Evolutionary conservation across 2,113 vertebrate species (phyloP).

Genomic region (Poeciliopsis occidentalis): DNA sequence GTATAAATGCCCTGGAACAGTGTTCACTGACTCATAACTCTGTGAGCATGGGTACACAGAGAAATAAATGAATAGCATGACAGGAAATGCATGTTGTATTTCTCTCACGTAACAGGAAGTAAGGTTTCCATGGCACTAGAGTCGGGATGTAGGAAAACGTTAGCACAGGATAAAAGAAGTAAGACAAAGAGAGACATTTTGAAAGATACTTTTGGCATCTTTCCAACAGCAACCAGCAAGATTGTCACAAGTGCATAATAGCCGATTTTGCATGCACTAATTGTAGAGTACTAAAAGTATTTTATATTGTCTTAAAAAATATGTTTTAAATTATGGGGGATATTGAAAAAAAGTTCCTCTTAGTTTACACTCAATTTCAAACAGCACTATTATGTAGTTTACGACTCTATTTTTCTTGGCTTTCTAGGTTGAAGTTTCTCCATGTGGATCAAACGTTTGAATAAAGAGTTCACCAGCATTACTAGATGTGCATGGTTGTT

Average conservation of each 20-base stretch:
- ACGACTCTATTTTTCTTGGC: too few relatives aligned
- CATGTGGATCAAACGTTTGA: not conserved
- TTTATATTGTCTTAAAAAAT: not conserved
- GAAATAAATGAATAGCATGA: constrained; percentile 19
- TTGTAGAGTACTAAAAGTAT: not conserved
- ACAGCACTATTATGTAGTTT: too few relatives aligned
- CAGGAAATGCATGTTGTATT: constrained; percentile 25
- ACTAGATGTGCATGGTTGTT: not conserved
- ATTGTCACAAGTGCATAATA: not conserved
- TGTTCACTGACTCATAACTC: constrained; percentile 33
- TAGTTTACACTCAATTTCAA: too few relatives aligned
- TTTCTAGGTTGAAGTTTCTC: not conserved
- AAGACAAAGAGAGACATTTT: constrained; percentile 52
- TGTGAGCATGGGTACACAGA: constrained; percentile 21
- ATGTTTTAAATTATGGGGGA: too few relatives aligned
- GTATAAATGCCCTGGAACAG: constrained; percentile 43
- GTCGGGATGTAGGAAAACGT: constrained; percentile 46
- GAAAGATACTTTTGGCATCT: constrained; percentile 17
- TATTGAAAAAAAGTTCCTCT: too few relatives aligned
- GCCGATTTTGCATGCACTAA: not conserved
- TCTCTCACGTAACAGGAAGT: constrained; percentile 38
- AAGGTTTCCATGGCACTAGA: constrained; percentile 70
- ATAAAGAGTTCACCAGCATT: not conserved
- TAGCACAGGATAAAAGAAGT: constrained; percentile 36
- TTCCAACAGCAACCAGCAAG: constrained; percentile 3